Conservation (phyloP, 2,888 invertebrate genomes). For the Pinctada fucata region DNA sequence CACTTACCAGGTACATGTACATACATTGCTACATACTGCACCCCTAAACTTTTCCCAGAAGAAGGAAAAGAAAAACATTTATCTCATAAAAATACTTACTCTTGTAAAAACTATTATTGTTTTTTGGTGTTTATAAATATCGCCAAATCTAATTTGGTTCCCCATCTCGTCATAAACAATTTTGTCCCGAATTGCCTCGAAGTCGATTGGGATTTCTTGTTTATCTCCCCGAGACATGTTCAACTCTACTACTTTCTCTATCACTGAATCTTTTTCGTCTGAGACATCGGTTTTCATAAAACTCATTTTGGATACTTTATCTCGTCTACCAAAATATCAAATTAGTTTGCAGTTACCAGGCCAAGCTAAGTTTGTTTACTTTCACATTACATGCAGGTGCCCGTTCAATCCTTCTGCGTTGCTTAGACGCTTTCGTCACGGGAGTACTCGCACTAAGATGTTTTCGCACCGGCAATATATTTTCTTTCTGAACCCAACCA, state of each 20-base stretch:
- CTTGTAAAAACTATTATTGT: constrained; percentile 68
- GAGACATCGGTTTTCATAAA: constrained; percentile 32
- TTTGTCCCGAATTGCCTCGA: constrained; percentile 55
- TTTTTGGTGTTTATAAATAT: constrained; percentile 69
- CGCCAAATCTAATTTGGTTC: constrained; percentile 66
- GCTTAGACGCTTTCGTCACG: too few relatives aligned
- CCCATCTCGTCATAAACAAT: constrained; percentile 66
- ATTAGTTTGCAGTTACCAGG: not conserved
- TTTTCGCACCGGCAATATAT: too few relatives aligned
- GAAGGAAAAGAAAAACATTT: too few relatives aligned
- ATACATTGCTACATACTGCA: too few relatives aligned
- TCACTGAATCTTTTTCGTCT: constrained; percentile 40
- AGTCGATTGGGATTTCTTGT: constrained; percentile 59
- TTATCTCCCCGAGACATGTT: constrained; percentile 64
- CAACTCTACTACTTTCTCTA: constrained; percentile 51
- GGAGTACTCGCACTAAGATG: too few relatives aligned
- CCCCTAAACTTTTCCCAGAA: too few relatives aligned
- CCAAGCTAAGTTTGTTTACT: not conserved
- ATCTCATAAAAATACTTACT: constrained; percentile 50
- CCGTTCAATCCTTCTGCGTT: not conserved
- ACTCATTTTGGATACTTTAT: not conserved
- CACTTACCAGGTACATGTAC: too few relatives aligned
- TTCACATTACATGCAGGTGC: constrained; percentile 2
- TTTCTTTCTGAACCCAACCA: too few relatives aligned
- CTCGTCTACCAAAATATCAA: too few relatives aligned